Base-by-base conservation (phyloP, 2,113 vertebrate genomes). In the Campylomormyrus tamandua region DNA sequence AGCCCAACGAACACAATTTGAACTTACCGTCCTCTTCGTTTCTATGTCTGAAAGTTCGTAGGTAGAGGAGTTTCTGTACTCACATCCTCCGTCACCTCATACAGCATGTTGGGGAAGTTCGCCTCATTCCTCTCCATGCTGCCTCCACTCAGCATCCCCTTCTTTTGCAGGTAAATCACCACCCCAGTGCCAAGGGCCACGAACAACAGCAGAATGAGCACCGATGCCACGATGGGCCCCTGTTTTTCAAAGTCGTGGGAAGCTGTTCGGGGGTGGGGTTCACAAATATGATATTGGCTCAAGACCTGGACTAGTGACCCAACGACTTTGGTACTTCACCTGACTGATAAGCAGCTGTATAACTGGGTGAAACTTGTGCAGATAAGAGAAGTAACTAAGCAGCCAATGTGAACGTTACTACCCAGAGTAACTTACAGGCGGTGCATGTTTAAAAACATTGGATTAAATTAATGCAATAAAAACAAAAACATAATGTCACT, bases 181-280 rank as follows among this genome's bases (percentile, higher is more conserved):
- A 96, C 70, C 74, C 95, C 52, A 2, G 39, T 91, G 1, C 91
- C 80, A 83, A 96, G 53, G 0, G 92, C 92, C 87, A 53, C 89
- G 21, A 96, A 88, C 56, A 96, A 90, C 88, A 96, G 90, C 6
- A 93, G 35, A n/a, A 96, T 90, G 0, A 96, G 90, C 83, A 95
- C 85, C 0, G 94, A 90, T 0, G 93, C 95, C 0, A 90, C 94
- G 0, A 95, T 90, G 3, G 91, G 93, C 66, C 92, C 96, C 0
- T 42, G 6, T 50, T 93, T 87, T 90, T 92, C 48, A 19, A 0
- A 0, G 8, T 90, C 39, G 0, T 11, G 5, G 39, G 70, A 7
- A n/a, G 84, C 94, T 96, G 27, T 56, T 42, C 17, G 87, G 52
- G 21, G 62, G 39, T 3, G 31, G 53, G 39, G 17, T 58, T 13